A percentile compares a stretch with the other conserved stretches of the same genome.
phyloP scores from a whole-genome alignment of 2,113 vertebrate species.

The Hymenochirus boettgeri region DNA sequence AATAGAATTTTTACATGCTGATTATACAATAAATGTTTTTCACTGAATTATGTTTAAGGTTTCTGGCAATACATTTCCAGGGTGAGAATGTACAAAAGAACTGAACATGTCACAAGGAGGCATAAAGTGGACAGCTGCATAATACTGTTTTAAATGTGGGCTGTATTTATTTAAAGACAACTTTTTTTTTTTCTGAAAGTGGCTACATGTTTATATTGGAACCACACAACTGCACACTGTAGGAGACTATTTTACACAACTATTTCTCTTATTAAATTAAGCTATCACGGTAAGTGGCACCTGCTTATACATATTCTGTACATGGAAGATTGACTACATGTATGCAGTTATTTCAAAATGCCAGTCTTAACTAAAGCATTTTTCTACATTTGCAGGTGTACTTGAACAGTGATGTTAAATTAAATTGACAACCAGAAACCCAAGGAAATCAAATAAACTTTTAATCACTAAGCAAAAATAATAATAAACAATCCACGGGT shows the following conservation, averaged over 20 bases:
- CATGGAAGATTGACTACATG: too few relatives aligned
- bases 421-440: slow-evolving; percentile 16
- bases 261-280: slow-evolving; percentile 34
- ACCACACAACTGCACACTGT: slow-evolving; percentile 18
- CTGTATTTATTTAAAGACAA: slow-evolving; percentile 22
- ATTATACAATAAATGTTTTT: too few relatives aligned
- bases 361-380: too few relatives aligned
- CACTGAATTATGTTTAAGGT: too few relatives aligned
- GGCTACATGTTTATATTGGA: slow-evolving; percentile 15
- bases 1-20: too few relatives aligned
- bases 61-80: background rate
- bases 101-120: background rate
- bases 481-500: slow-evolving; percentile 29
- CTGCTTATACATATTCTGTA: too few relatives aligned
- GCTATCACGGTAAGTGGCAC: background rate
- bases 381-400: background rate
- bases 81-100: background rate
- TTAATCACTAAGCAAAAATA: slow-evolving; percentile 33
- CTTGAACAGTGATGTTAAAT: background rate
- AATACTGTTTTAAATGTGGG: background rate
- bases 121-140: background rate
- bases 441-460: slow-evolving; percentile 34
- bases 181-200: slow-evolving; percentile 22
- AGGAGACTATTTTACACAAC: slow-evolving; percentile 6
- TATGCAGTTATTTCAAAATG: too few relatives aligned